Evolutionary conservation across 2,113 vertebrate genomes (phyloP).

Genomic region (Tragelaphus strepsiceros): DNA sequence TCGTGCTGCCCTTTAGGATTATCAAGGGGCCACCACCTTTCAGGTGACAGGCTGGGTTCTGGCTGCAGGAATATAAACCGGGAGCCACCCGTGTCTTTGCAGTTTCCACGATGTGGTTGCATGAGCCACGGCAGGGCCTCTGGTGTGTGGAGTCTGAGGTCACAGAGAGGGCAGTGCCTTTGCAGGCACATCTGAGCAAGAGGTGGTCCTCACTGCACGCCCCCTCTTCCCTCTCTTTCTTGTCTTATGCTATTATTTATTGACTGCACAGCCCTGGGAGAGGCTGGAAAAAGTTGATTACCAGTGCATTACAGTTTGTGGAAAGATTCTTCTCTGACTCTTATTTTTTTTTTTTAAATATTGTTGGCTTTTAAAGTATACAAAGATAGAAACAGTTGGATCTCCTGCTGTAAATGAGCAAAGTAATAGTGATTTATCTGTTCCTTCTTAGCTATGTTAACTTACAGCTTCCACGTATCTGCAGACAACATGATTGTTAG

Average conservation of each 20-base stretch:
- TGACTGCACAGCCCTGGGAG: background rate
- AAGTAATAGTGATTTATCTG: background rate
- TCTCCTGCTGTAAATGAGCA: background rate
- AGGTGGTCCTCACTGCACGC: rapidly evolving
- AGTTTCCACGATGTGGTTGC: rapidly evolving
- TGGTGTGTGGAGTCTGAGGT: background rate
- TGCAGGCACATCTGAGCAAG: rapidly evolving
- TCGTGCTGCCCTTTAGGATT: too few species aligned
- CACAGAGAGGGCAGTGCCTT: background rate
- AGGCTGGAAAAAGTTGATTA: background rate
- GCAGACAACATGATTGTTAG: background rate
- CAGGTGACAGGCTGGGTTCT: background rate
- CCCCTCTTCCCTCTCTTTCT: rapidly evolving
- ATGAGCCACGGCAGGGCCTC: rapidly evolving
- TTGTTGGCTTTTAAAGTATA: background rate
- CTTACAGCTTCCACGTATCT: background rate
- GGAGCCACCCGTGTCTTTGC: background rate
- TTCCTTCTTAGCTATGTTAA: background rate
- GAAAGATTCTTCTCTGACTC: background rate
- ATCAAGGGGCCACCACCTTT: rapidly evolving
- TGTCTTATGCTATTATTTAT: too few species aligned
- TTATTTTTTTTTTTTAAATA: background rate
- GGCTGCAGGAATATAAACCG: background rate
- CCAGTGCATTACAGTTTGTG: rapidly evolving
- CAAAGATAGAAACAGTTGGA: background rate